Conservation (phyloP, 2,888 invertebrate species). For the Timema podura region DNA sequence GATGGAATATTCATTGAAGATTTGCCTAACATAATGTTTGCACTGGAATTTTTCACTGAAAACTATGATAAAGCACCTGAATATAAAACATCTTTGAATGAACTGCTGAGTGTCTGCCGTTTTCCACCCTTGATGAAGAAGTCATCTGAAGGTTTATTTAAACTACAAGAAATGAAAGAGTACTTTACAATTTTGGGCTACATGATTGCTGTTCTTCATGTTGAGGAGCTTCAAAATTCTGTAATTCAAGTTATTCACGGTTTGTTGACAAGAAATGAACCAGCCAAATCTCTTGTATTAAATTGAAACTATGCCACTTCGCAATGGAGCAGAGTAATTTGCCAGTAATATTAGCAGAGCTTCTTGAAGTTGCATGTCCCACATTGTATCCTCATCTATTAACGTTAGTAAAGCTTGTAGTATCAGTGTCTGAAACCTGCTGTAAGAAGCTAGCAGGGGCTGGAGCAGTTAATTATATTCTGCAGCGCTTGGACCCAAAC, state of each 20-base stretch:
- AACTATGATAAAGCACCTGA: background rate
- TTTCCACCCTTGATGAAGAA: background rate
- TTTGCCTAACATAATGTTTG: background rate
- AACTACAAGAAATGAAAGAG: background rate
- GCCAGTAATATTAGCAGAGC: background rate
- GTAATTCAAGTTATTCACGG: background rate
- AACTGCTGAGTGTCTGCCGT: background rate
- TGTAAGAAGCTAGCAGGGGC: background rate
- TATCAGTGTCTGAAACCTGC: background rate
- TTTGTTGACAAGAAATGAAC: background rate
- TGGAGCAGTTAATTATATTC: background rate
- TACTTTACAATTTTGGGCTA: slow-evolving; percentile 1
- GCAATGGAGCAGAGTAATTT: background rate
- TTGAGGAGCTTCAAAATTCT: background rate
- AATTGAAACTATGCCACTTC: background rate
- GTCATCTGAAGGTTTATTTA: background rate
- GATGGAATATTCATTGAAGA: background rate
- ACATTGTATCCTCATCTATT: background rate
- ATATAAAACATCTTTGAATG: background rate
- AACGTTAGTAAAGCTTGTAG: background rate
- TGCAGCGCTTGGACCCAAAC: no score
- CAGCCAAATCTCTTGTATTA: background rate
- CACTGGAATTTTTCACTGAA: background rate
- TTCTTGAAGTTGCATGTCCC: background rate
- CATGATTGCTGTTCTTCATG: background rate